Base-by-base conservation (phyloP, 2,797 vertebrate genomes). In the Melanotaenia parkinsoni region DNA sequence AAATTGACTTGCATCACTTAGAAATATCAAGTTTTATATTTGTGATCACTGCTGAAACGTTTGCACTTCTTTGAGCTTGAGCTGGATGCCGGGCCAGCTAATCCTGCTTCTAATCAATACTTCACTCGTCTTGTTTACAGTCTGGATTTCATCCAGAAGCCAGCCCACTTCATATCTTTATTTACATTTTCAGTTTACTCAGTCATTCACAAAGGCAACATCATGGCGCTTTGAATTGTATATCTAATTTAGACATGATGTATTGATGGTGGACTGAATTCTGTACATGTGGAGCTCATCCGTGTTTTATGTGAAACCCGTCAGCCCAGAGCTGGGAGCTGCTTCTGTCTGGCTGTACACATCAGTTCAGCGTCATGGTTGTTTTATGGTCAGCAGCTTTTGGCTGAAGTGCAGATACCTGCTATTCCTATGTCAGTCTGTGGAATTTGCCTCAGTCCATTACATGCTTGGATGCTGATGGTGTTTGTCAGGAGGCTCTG, bases 391-490 rank as follows among this genome's bases (percentile, higher is more conserved):
- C 18, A 3, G 54, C 63, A 33, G 79, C 84, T 76, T 62, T 64
- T 28, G 63, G 65, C 72, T 72, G 67, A 79, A 80, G 66, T 72
- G 70, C 74, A 37, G 58, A 79, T 85, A 90, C 91, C 82, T 88
- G 83, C 88, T 80, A 81, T 84, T 81, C 70, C 20, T 54, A 62
- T 63, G 75, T 72, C 69, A 73, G 72, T 83, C 79, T 33, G 78
- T 89, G 65, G 74, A 80, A 85, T 84, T 83, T 22, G 45, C 81
- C 86, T 90, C 85, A 58, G 74, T 82, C 82, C 81, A 86, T 92
- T 88, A 88, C 85, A 90, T 77, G 88, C 83, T 80, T 78, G 86
- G 79, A 88, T 89, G 91, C 88, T 92, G 88, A 91, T 92, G 51
- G 79, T 87, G 90, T 91, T 93, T 91, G 91, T 92, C 88, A 81